Evolutionary conservation across 1,140 invertebrate species (phyloP).

Genomic region (Ridgeia piscesae): DNA sequence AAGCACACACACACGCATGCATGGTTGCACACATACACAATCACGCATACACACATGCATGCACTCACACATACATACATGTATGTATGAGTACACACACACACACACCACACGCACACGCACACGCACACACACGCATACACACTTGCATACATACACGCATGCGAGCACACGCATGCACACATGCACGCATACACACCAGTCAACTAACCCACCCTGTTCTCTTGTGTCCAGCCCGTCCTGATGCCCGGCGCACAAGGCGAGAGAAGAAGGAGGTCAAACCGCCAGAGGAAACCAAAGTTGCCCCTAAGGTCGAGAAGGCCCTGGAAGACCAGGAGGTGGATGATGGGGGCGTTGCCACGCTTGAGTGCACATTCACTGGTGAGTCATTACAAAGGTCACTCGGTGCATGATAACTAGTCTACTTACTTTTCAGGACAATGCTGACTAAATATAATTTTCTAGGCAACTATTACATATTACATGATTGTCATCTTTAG

Average conservation of each 20-base stretch:
- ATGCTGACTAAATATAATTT: neutral
- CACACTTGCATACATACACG: neutral
- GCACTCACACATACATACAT: neutral
- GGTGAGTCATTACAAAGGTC: slow-evolving; percentile 34
- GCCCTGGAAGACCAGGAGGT: slow-evolving; percentile 39
- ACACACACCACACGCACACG: neutral
- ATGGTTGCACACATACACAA: neutral
- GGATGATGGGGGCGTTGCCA: slow-evolving; percentile 36
- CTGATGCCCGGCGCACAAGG: neutral
- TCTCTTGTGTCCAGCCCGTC: neutral
- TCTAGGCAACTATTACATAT: neutral
- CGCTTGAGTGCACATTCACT: slow-evolving; percentile 40
- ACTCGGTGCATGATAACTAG: neutral
- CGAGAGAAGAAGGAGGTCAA: neutral
- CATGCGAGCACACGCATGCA: neutral
- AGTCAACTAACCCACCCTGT: neutral
- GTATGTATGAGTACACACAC: neutral
- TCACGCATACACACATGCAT: neutral
- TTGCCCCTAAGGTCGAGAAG: slow-evolving; percentile 36
- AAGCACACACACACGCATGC: neutral
- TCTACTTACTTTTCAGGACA: neutral
- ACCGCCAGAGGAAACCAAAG: slow-evolving; percentile 29
- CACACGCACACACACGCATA: slow-evolving; percentile 9
- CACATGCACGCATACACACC: neutral
- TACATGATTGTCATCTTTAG: neutral